Base-by-base conservation (phyloP, 2,113 vertebrate species). In the Bubo bubo region DNA sequence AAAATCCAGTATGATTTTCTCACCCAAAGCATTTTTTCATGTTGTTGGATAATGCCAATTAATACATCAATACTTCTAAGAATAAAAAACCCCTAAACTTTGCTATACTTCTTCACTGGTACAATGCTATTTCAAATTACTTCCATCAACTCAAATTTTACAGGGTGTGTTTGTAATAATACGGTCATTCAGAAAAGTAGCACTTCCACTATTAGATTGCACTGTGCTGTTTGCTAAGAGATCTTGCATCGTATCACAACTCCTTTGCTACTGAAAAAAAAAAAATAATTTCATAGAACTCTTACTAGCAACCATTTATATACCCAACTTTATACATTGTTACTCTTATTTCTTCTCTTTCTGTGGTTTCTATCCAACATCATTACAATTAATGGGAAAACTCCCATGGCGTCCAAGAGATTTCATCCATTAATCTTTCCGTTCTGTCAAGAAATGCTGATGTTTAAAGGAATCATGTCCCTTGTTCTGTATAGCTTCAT, bases 401-500 rank as follows among this genome's bases (percentile, higher is more conserved):
- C 26, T 45, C 90, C 52, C 32, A 30, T 2, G 14, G 86, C 55
- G 67, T 90, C 88, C 45, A 45, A 80, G 63, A 63, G 59, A 63
- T 84, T 94, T 86, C 27, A 88, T 55, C 88, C 60, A 63, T 92
- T 93, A 28, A 88, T 92, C 82, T 92, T 59, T 45, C 47, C 23
- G 1, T 63, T 90, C 86, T 77, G 67, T 50, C 86, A 90, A 37
- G 66, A 93, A 96, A 83, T 71, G 76, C 75, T 93, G 82, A 86
- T 71, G 27, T 95, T 95, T 92, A 88, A 95, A 93, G 86, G 68
- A 95, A 91, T 86, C 30, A 0, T 19, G 41, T 53, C 83, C 64
- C 76, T 85, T 79, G 41, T 22, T 90, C 93, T 83, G 32, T 47
- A 63, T 52, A 83, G 64, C 71, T 92, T 93, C 95, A 86, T 91